phyloP scores from a whole-genome alignment of 2,797 vertebrate genomes.

The Acipenser ruthenus region DNA sequence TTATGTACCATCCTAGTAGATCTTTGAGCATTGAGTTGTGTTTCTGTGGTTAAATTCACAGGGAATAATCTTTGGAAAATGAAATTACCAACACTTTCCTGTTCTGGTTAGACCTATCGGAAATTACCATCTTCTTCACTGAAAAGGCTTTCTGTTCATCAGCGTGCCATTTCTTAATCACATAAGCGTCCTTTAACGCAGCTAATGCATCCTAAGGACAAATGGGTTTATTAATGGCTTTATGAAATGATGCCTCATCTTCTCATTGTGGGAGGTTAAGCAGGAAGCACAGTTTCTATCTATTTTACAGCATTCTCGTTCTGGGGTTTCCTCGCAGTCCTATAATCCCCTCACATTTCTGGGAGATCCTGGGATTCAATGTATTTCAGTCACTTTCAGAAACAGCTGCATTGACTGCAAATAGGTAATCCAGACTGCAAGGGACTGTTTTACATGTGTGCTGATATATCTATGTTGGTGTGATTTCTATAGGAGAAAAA shows the following conservation, averaged over 20 bases:
- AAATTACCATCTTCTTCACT: constrained; percentile 2
- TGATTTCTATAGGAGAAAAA: background rate
- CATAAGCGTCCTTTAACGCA: constrained; percentile 2
- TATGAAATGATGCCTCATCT: background rate
- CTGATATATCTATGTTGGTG: background rate
- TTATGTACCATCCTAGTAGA: constrained; percentile 1
- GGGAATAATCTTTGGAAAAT: background rate
- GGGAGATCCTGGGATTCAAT: background rate
- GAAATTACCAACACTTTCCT: constrained; percentile 4
- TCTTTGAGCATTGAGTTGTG: background rate
- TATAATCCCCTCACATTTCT: background rate
- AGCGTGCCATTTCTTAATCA: background rate
- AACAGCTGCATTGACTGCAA: background rate
- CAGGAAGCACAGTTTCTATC: background rate
- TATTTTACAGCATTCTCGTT: constrained; percentile 3
- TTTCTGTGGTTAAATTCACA: background rate
- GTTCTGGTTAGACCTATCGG: background rate
- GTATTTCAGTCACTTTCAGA: constrained; percentile 1
- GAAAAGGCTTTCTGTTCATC: background rate
- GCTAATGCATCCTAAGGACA: constrained; percentile 2
- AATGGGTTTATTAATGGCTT: constrained; percentile 8
- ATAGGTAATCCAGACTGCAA: background rate
- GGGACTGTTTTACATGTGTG: background rate
- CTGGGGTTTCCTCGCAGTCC: background rate
- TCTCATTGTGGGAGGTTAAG: background rate